phyloP scores from a whole-genome alignment of 2,888 invertebrate species.

The Ectemnius lituratus region DNA sequence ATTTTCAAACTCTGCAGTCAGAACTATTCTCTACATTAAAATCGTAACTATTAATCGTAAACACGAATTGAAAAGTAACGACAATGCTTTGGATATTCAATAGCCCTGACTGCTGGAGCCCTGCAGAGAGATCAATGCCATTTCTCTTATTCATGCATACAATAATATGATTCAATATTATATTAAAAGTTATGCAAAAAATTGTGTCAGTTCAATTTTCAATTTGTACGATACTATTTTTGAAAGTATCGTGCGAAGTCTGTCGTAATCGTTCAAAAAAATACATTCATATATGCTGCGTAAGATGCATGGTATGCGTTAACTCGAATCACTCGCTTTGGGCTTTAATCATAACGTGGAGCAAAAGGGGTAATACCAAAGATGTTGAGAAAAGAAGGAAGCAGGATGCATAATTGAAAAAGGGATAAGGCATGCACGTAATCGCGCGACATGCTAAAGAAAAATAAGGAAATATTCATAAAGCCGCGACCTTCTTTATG shows the following conservation, averaged over 20 bases:
- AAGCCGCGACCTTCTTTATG: constrained; percentile 21
- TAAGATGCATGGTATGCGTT: constrained; percentile 11
- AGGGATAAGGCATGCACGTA: constrained; percentile 55
- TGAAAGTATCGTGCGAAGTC: not conserved
- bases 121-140: not conserved
- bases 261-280: not conserved
- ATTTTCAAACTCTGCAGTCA: not conserved
- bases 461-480: constrained; percentile 25
- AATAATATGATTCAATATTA: not conserved
- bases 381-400: not conserved
- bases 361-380: not conserved
- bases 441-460: constrained; percentile 61
- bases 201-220: no score
- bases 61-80: no score
- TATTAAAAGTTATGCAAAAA: no score
- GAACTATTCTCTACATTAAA: not conserved
- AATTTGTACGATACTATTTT: not conserved
- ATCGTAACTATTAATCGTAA: not conserved
- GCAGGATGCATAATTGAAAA: constrained; percentile 25
- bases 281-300: not conserved
- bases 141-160: not conserved
- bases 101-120: not conserved
- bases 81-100: not conserved
- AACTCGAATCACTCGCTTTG: no score
- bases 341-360: not conserved